Evolutionary conservation across 2,888 invertebrate species (phyloP), one percentile per base, ranked within the genome.

Genomic region (Acleris sparsana): DNA sequence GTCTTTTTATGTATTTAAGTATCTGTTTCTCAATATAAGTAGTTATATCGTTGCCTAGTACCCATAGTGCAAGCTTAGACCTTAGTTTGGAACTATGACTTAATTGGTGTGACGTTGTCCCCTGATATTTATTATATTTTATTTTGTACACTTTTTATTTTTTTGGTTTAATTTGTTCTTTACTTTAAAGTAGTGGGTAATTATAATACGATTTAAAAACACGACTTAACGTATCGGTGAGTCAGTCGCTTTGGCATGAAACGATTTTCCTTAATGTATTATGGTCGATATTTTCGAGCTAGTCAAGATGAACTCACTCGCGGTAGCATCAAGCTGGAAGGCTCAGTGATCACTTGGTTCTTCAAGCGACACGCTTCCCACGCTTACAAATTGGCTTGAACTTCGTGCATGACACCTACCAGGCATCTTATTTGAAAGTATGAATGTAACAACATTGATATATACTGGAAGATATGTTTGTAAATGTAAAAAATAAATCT

Each of bases 171-270:
- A 52, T 16, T 18, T 58, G 13, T 58, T 58, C 13, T 33, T 48
- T 59, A 52, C 57, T 46, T 39, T 57, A 57, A 52, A 51, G 43
- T 53, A 66, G 43, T 48, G 53, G 61, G 44, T 62, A 66, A 61
- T 66, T 62, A 62, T 57, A 66, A 57, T 57, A 66, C 16, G 51
- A 44, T 65, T 67, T 59, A 59, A 57, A 43, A 62, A 68, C 67
- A 61, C 61, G 64, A 59, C 57, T 65, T 69, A 71, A 63, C 66
- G 59, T 70, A 68, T 71, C 70, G 63, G 70, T 69, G 72, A 70
- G 64, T 74, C 74, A 74, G 74, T 74, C 74, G 53, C 71, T 71
- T 71, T 72, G 69, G 70, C 66, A 67, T 67, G 70, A 69, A 70
- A 68, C 33, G 48, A 53, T 56, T 52, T 52, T 51, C 9, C 25